Evolutionary conservation across 2,888 invertebrate species (phyloP), one percentile per base, ranked within the genome.

Genomic region (Zygothrica quintamaculata): DNA sequence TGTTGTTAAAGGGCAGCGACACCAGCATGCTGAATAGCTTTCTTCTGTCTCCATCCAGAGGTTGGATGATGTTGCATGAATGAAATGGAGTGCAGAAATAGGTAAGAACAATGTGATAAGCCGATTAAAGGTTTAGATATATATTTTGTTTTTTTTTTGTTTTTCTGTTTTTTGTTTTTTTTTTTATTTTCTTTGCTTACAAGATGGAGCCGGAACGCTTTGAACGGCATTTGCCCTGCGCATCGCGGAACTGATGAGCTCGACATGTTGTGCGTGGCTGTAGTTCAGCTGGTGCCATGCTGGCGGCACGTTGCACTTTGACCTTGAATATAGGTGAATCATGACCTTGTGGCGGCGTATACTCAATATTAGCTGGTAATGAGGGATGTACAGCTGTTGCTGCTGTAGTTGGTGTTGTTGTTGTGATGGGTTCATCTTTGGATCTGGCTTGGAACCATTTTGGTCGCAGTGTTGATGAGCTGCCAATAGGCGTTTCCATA

Each of bases 21-120:
- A 84, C 72, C 68, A 89, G 64, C 82, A 88, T 84, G 61, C 75
- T 77, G 44, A 88, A 79, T 33, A 89, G 76, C 56, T 85, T 84
- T 57, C 81, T 87, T 73, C 89, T 84, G 7, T 25, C 15, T 25
- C n/a, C n/a, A n/a, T n/a, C n/a, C n/a, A n/a, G n/a, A n/a, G n/a
- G n/a, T n/a, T n/a, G n/a, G n/a, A n/a, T n/a, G n/a, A n/a, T n/a
- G n/a, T n/a, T n/a, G n/a, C n/a, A n/a, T n/a, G n/a, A n/a, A n/a
- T n/a, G n/a, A n/a, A n/a, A n/a, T n/a, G n/a, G n/a, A n/a, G n/a
- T n/a, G n/a, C n/a, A 31, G 1, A 42, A 26, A 12, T 4, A 18
- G 7, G n/a, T 36, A 50, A 40, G 52, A 47, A 40, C 13, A 29
- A 56, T 43, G 34, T 47, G 51, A 69, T 80, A 74, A 85, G 74